A percentile compares a stretch with the other conserved stretches of the same genome.
These are phyloP conservation scores for Leptodactylus fuscus DNA, from an alignment of 2,113 vertebrate genomes.

Conservation along the genomic window DNA sequence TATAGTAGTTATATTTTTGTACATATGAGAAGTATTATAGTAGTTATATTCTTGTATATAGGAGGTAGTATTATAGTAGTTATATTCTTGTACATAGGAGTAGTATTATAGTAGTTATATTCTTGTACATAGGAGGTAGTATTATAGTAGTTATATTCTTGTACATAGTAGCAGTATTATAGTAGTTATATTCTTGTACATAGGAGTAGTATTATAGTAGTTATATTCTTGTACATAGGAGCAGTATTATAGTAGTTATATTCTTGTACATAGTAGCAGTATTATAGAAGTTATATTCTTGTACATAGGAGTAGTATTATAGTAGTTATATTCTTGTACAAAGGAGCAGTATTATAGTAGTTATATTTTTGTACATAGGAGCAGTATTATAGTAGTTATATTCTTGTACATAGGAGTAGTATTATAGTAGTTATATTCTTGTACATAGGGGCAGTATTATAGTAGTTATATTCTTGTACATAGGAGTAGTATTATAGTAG, in stretches of 20 bases:
- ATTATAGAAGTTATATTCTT: slow-evolving; percentile 6
- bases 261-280: not conserved
- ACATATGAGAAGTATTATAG: not conserved
- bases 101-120: not conserved
- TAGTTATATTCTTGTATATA: not conserved
- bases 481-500: not conserved
- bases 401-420: too few species aligned
- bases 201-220: slow-evolving; percentile 2
- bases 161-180: not conserved
- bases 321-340: too few species aligned
- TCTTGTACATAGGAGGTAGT: not conserved
- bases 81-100: not conserved
- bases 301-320: not conserved
- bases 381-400: too few species aligned
- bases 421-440: too few species aligned
- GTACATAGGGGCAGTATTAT: not conserved
- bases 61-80: too few species aligned
- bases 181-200: not conserved
- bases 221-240: not conserved
- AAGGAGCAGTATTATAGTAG: too few species aligned
- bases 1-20: slow-evolving; percentile 12
- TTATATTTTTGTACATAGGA: too few species aligned
- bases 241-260: slow-evolving; percentile 9
- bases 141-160: not conserved
- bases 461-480: slow-evolving; percentile 1